Evolutionary conservation across 1,140 invertebrate species (phyloP).

Genomic region (Gryon sp.): DNA sequence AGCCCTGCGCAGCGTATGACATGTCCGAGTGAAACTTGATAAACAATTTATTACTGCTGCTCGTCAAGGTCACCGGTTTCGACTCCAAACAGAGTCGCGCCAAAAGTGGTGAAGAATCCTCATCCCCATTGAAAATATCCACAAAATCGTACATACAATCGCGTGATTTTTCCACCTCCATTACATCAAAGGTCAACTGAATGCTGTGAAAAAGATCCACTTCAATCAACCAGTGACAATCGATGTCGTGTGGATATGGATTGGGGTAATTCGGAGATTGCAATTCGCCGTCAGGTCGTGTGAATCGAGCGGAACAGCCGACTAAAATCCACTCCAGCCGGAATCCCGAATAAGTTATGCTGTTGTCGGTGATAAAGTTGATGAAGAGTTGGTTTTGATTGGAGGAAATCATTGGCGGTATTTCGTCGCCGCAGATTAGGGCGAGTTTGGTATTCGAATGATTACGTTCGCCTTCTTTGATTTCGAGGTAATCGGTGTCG

Average conservation of each 20-base stretch:
- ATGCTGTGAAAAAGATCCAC: slow-evolving; percentile 84
- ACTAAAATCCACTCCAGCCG: slow-evolving; percentile 83
- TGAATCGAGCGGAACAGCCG: slow-evolving; percentile 83
- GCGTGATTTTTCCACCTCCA: slow-evolving; percentile 83
- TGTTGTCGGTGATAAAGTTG: slow-evolving; percentile 83
- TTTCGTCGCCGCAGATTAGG: slow-evolving; percentile 83
- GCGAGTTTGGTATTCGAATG: slow-evolving; percentile 66
- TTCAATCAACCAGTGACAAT: slow-evolving; percentile 89
- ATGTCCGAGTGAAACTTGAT: slow-evolving; percentile 83
- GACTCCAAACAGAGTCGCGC: slow-evolving; percentile 82
- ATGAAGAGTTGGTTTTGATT: slow-evolving; percentile 85
- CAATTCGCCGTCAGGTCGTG: slow-evolving; percentile 79
- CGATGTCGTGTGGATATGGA: slow-evolving; percentile 81
- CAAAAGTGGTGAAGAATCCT: slow-evolving; percentile 81
- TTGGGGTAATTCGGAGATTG: slow-evolving; percentile 87
- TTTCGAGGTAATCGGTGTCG: slow-evolving; percentile 83
- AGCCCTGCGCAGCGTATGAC: slow-evolving; percentile 81
- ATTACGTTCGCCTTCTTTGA: slow-evolving; percentile 75
- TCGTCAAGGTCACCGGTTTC: slow-evolving; percentile 77
- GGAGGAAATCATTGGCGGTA: slow-evolving; percentile 83
- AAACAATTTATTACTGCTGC: slow-evolving; percentile 84
- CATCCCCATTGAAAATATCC: slow-evolving; percentile 84
- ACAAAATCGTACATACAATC: slow-evolving; percentile 83
- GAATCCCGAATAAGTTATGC: slow-evolving; percentile 79
- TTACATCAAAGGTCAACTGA: slow-evolving; percentile 82